Percentiles rank a stretch among this genome's conserved stretches.
Conservation (phyloP, 2,113 vertebrate genomes). For the Coptodon rendalli region DNA sequence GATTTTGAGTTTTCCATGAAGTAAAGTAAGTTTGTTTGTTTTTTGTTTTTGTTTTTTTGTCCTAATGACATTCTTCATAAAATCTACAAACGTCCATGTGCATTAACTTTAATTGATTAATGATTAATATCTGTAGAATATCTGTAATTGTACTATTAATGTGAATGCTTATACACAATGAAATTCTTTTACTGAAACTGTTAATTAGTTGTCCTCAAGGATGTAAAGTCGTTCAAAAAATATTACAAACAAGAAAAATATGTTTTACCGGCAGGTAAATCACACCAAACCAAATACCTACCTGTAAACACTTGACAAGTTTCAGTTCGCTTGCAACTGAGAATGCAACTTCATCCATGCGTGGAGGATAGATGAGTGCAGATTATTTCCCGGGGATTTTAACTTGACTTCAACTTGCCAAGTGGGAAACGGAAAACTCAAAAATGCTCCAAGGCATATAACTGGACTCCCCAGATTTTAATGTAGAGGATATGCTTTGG, state of each 20-base stretch:
- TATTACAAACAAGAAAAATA: background rate
- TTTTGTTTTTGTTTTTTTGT: background rate
- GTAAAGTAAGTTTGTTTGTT: slow-evolving; percentile 28
- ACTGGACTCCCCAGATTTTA: background rate
- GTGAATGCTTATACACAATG: background rate
- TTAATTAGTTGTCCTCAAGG: background rate
- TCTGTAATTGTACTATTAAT: background rate
- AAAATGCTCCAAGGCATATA: background rate
- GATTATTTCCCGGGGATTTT: background rate
- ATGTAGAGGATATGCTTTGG: background rate
- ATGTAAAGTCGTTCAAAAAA: background rate
- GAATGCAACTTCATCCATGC: background rate
- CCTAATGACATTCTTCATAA: background rate
- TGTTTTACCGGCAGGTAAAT: background rate
- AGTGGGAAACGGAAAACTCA: background rate
- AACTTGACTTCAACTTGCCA: background rate
- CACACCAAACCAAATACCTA: background rate
- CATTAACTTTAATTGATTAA: too few relatives aligned
- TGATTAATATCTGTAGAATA: background rate
- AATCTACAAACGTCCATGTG: background rate
- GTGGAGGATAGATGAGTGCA: background rate
- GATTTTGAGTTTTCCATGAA: background rate
- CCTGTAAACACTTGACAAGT: background rate
- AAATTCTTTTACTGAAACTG: background rate
- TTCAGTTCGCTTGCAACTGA: background rate